Conservation (phyloP, 2,113 vertebrate genomes). For the Pomatorhinus ruficollis region DNA sequence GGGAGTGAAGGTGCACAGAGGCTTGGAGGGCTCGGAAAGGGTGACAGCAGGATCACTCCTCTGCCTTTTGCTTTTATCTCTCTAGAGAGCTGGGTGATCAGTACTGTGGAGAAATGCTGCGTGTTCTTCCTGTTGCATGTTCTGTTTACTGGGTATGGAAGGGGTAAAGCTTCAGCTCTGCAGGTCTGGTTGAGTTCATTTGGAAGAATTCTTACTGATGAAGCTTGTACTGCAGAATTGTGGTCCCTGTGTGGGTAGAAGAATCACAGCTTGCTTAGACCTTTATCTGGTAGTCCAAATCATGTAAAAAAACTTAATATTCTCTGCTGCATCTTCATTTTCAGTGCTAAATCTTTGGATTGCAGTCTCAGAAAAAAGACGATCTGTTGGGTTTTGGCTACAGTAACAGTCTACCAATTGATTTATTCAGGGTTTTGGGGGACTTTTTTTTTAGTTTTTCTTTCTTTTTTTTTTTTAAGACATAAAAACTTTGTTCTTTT, state of each 20-base stretch:
- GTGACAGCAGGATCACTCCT: neutral
- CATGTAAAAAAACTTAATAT: neutral
- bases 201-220: neutral
- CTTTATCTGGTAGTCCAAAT: neutral
- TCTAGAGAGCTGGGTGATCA: neutral
- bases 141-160: neutral
- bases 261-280: neutral
- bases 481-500: neutral
- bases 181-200: neutral
- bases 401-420: neutral
- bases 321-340: neutral
- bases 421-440: neutral
- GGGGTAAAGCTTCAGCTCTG: neutral
- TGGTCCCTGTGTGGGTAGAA: neutral
- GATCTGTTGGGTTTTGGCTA: neutral
- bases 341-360: neutral
- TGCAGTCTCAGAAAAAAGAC: neutral
- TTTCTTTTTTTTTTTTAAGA: fast-evolving
- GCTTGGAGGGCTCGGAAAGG: neutral
- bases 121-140: neutral
- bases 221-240: neutral
- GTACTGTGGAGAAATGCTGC: neutral
- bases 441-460: too few relatives aligned
- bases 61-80: neutral
- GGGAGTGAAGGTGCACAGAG: neutral